Evolutionary conservation across 2,113 vertebrate genomes (phyloP), one percentile per base, ranked within the genome.

Genomic region (Calypte anna): DNA sequence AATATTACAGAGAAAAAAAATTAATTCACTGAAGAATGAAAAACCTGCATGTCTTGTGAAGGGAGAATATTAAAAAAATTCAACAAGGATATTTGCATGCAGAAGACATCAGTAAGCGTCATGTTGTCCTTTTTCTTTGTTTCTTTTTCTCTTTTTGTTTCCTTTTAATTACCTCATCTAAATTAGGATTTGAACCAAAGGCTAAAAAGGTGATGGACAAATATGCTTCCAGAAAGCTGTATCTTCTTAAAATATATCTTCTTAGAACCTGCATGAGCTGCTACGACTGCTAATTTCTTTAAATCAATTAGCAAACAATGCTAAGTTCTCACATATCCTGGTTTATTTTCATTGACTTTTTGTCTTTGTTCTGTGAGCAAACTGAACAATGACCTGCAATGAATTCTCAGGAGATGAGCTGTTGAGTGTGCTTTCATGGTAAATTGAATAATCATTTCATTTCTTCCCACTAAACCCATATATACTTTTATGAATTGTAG

Each of bases 1-100:
- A 92, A 44, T 96, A 23, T 59, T 88, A 24, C 11, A 57, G 69
- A 91, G 86, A 89, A 87, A 53, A 50, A 79, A 94, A 82, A 76
- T 70, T 91, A 80, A 85, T 44, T 33, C 72, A 88, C 38, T 84
- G 73, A 66, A 86, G 66, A 22, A 79, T 36, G 7, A 77, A 82
- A 74, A 86, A 25, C 2, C 36, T 27, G 4, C 2, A 31, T 28
- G 3, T 33, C 66, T 64, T 69, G 25, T 50, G 30, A 77, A 24
- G 58, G 17, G 3, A 77, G 4, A 74, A 30, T 54, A 63, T 63
- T 36, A 8, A 15, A 44, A 46, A 80, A 68, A 6, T 11, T 51
- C 14, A 14, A 7, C 14, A 57, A 31, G 14, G 22, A 40, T 76
- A 40, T 61, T 86, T 83, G 6, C 22, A 27, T 82, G 24, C 7